Evolutionary conservation across 2,113 vertebrate genomes (phyloP), one percentile per base, ranked within the genome.

Genomic region (Nycticorax nycticorax): DNA sequence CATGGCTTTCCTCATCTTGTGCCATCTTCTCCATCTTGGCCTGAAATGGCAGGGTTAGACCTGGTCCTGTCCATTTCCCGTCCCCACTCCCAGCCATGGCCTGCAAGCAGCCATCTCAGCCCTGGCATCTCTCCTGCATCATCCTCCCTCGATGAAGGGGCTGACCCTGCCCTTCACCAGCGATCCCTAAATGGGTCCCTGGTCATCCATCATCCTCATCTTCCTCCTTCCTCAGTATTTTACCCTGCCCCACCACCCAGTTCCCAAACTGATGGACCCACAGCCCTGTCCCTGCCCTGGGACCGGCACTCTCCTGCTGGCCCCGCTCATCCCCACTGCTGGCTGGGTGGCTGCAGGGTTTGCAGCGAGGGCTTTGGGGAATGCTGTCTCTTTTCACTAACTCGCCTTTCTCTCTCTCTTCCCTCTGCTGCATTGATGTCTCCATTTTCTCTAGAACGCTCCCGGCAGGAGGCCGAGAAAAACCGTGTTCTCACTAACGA

Each of bases 401-500:
- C 66, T 95, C 15, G 9, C 52, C 81, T 97, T 91, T 98, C 91
- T 98, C 85, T 97, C 59, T 97, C 89, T 97, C 85, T 97, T 92
- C 80, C 81, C 84, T 85, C 71, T 97, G 96, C 92, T 96, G 96
- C 93, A 10, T 88, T 87, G 95, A 95, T 4, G 95, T 95, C 96
- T 97, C 26, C 48, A 6, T 89, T 88, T 74, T 84, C 94, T 89
- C 59, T 96, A 98, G 98, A 97, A 45, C 96, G 96, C 60, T 98
- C 96, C 86, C 91, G 59, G 92, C 97, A 96, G 97, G 98, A 98
- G 95, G 96, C 92, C 7, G 97, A 98, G 95, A 98, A 96, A 98
- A 98, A 96, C 93, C 96, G 96, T 3, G 59, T 98, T 95, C 97
- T 97, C 91, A 97, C 95, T 97, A 98, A 96, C 1, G 97, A 98